A percentile compares a stretch with the other conserved stretches of the same genome.
Conservation (phyloP, 2,113 vertebrate genomes). For the Anas platyrhynchos region DNA sequence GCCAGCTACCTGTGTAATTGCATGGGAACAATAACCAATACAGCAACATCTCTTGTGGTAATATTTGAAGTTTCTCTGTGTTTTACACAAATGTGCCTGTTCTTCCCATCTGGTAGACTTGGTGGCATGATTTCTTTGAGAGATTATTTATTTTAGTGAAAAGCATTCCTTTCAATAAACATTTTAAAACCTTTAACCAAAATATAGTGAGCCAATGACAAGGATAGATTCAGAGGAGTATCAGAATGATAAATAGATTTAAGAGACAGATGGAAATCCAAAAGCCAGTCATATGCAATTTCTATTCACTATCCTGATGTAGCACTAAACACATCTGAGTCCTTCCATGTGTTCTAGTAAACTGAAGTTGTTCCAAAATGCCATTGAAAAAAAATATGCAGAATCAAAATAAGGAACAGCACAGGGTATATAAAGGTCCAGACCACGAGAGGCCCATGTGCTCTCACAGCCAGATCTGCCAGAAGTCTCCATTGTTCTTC, state of each 20-base stretch:
- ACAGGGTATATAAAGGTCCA: not conserved
- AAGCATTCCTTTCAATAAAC: conserved; percentile 29
- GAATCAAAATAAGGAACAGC: conserved; percentile 40
- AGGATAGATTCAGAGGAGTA: conserved; percentile 34
- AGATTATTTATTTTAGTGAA: conserved; percentile 30
- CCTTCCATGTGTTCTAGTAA: conserved; percentile 34
- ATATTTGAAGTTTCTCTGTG: not conserved
- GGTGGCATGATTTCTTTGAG: not conserved
- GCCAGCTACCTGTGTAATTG: conserved; percentile 51
- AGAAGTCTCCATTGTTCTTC: not conserved
- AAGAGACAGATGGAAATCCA: conserved; percentile 23
- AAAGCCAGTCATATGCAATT: conserved; percentile 14
- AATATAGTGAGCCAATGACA: not conserved
- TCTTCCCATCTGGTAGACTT: conserved; percentile 6
- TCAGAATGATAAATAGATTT: conserved; percentile 28
- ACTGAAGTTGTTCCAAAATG: conserved; percentile 30
- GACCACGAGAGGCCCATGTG: not conserved
- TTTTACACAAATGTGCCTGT: not conserved
- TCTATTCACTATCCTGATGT: not conserved
- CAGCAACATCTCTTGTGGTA: not conserved
- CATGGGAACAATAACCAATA: conserved; percentile 1
- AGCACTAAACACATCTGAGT: conserved; percentile 44
- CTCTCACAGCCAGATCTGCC: not conserved
- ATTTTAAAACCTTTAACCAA: conserved; percentile 51
- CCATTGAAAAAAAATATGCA: not conserved